Conservation (phyloP, 2,113 vertebrate species). For the Donacobius atricapilla region DNA sequence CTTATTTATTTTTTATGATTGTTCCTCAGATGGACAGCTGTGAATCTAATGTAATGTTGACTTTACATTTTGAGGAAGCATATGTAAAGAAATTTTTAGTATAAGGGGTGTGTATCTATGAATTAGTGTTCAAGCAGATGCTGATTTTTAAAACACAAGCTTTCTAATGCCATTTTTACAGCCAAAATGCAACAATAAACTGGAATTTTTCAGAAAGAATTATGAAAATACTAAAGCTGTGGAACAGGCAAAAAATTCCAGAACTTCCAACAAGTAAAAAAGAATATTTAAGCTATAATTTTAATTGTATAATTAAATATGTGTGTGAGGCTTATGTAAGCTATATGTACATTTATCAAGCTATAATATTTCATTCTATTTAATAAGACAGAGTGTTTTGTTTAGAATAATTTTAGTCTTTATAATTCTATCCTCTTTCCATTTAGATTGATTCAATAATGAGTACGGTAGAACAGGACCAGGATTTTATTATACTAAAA, state of each 20-base stretch:
- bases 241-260: neutral
- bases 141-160: neutral
- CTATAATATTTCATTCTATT: neutral
- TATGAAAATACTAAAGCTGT: neutral
- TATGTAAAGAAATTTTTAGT: neutral
- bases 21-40: neutral
- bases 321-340: neutral
- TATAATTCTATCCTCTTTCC: neutral
- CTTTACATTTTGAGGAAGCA: neutral
- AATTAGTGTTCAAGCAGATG: neutral
- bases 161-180: neutral
- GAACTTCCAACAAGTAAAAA: neutral
- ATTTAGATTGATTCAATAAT: neutral
- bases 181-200: neutral
- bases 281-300: neutral
- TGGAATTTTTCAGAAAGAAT: neutral
- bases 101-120: neutral
- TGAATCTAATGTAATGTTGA: neutral
- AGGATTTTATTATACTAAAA: constrained; percentile 1
- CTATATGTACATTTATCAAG: neutral
- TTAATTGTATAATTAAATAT: neutral
- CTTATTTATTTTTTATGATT: neutral
- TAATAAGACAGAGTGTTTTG: neutral
- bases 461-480: neutral
- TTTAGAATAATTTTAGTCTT: neutral